phyloP scores from a whole-genome alignment of 2,888 invertebrate genomes.

The Phortica magna region DNA sequence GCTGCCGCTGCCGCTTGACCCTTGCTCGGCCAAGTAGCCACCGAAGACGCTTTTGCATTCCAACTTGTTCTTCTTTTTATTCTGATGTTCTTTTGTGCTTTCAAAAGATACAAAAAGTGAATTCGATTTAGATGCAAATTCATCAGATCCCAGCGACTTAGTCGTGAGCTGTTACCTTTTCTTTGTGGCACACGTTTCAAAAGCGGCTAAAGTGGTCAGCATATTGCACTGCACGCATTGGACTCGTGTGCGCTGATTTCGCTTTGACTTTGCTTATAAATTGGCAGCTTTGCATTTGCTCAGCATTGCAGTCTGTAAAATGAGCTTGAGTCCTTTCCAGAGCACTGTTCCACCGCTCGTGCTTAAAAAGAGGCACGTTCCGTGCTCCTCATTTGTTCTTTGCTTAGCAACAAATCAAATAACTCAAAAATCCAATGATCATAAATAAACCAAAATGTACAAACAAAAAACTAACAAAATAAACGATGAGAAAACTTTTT shows the following conservation, averaged over 20 bases:
- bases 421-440: slow-evolving; percentile 68
- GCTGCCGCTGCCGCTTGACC: slow-evolving; percentile 12
- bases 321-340: too few species aligned
- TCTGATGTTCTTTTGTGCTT: neutral
- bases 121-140: slow-evolving; percentile 78
- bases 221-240: neutral
- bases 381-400: neutral
- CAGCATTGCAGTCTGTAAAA: too few species aligned
- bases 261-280: neutral
- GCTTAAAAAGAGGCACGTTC: too few species aligned
- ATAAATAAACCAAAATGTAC: slow-evolving; percentile 55
- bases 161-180: neutral
- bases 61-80: neutral
- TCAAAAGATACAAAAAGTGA: slow-evolving; percentile 28
- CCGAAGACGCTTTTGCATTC: neutral
- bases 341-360: too few species aligned
- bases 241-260: neutral
- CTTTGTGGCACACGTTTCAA: neutral
- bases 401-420: slow-evolving; percentile 35
- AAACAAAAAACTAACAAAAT: slow-evolving; percentile 39
- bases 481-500: neutral
- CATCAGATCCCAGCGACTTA: slow-evolving; percentile 65
- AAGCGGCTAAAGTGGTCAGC: neutral
- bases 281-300: too few species aligned
- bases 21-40: neutral